Percentiles rank a stretch among this genome's conserved stretches.
phyloP scores from a whole-genome alignment of 2,797 vertebrate species.

The Geotrypetes seraphini region DNA sequence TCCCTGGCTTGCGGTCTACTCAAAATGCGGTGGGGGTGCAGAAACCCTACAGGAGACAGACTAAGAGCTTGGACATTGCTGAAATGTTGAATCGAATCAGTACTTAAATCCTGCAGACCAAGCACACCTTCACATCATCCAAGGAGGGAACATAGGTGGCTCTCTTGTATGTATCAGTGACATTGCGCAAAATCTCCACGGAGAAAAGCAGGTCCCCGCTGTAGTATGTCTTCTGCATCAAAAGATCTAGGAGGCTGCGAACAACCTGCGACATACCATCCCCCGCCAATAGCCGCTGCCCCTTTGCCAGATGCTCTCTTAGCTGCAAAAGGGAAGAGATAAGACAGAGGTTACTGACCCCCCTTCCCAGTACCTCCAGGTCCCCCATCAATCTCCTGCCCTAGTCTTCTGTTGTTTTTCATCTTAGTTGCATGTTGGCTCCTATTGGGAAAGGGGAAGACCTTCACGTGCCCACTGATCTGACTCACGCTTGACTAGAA shows the following conservation, averaged over 20 bases:
- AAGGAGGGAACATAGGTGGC: constrained; percentile 92
- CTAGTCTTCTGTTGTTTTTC: not conserved
- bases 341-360: not conserved
- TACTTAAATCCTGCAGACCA: not conserved
- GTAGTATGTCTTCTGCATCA: constrained; percentile 90
- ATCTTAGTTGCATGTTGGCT: not conserved
- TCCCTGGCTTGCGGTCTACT: too few relatives aligned
- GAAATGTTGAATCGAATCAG: too few relatives aligned
- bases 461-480: too few relatives aligned
- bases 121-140: constrained; percentile 86
- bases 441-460: not conserved
- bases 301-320: constrained; percentile 96
- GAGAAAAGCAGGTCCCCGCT: constrained; percentile 98
- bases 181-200: constrained; percentile 97
- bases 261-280: constrained; percentile 98
- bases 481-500: too few relatives aligned
- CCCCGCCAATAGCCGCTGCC: constrained; percentile 94
- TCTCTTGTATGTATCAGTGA: constrained; percentile 98
- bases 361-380: fast-evolving
- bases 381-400: not conserved
- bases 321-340: constrained; percentile 49
- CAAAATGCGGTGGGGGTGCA: too few relatives aligned
- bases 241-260: constrained; percentile 87
- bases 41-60: too few relatives aligned
- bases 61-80: too few relatives aligned